Evolutionary conservation across 2,888 invertebrate genomes (phyloP), one percentile per base, ranked within the genome.

Genomic region (Bellardia bayeri): DNA sequence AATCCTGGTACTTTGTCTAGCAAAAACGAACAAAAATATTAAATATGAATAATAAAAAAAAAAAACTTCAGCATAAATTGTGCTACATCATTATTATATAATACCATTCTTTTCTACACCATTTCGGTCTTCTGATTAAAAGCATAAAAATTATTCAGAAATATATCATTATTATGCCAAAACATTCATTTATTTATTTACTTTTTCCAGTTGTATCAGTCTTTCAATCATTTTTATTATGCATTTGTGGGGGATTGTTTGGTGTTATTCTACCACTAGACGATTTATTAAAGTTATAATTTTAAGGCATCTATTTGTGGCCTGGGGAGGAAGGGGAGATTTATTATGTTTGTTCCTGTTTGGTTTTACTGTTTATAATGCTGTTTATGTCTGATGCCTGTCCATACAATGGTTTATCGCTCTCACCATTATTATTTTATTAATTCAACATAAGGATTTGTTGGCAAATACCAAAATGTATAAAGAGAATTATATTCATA

Each of bases 341-440:
- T 75, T 40, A 45, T 76, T 49, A 14, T 64, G 30, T 42, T 56
- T 51, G 56, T 49, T 23, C n/a, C 45, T 30, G 23, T 1, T 51
- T 2, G 33, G 13, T 64, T 0, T 2, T 16, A n/a, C 6, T 64
- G 58, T 49, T 64, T 45, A 49, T 54, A 14, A 23, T 45, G 16
- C 56, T 54, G 64, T 80, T 83, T 80, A 75, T 63, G 64, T 13
- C 14, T 69, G 54, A 13, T 64, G 56, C 37, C 42, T 81, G 69
- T 58, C 63, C 82, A 74, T n/a, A 54, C 16, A 64, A 75, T 66
- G 69, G 45, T 40, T 56, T 76, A 80, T 82, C 61, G 66, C 42
- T 74, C 45, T 42, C n/a, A 66, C 33, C 66, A 58, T 82, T 76
- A 61, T 82, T 42, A 49, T 72, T 82, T 86, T 86, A 74, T 82